Percentiles rank a stretch among this genome's conserved stretches.
These are phyloP conservation scores for Sphaeramia orbicularis DNA, from an alignment of 2,797 vertebrate genomes.

Conservation along the genomic window DNA sequence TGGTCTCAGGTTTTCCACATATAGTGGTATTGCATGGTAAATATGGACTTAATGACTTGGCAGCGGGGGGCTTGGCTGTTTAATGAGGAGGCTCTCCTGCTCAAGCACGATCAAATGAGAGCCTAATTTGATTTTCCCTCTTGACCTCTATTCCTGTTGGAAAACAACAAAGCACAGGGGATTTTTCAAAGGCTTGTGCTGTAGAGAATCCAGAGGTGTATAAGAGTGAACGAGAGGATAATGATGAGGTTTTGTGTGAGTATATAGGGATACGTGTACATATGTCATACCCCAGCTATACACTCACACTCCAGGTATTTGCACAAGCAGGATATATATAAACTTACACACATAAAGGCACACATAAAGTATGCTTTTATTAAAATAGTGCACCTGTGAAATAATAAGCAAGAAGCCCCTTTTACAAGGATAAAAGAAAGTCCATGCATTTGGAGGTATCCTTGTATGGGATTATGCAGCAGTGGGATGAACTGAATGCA, in stretches of 20 bases:
- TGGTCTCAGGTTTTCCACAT: constrained; percentile 35
- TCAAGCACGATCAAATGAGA: constrained; percentile 71
- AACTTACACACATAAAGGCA: too few species aligned
- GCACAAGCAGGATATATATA: not conserved
- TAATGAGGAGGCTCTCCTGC: constrained; percentile 68
- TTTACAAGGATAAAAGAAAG: too few species aligned
- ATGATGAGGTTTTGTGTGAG: constrained; percentile 33
- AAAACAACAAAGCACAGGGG: constrained; percentile 58
- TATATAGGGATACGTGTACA: constrained; percentile 1
- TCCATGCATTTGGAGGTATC: too few species aligned
- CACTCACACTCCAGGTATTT: not conserved
- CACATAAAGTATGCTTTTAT: too few species aligned
- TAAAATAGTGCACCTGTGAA: too few species aligned
- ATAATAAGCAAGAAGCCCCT: too few species aligned
- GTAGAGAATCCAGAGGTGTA: constrained; percentile 21
- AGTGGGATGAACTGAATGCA: too few species aligned
- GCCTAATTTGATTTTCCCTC: constrained; percentile 78
- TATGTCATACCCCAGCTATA: constrained; percentile 4
- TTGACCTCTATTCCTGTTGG: constrained; percentile 77
- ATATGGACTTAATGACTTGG: constrained; percentile 73
- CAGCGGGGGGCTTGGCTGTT: constrained; percentile 61
- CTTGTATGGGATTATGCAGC: too few species aligned
- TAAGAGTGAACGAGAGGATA: constrained; percentile 31
- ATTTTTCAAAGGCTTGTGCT: constrained; percentile 49
- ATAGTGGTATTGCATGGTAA: constrained; percentile 51